phyloP scores from a whole-genome alignment of 2,888 invertebrate genomes.

The Parthenolecanium corni region DNA sequence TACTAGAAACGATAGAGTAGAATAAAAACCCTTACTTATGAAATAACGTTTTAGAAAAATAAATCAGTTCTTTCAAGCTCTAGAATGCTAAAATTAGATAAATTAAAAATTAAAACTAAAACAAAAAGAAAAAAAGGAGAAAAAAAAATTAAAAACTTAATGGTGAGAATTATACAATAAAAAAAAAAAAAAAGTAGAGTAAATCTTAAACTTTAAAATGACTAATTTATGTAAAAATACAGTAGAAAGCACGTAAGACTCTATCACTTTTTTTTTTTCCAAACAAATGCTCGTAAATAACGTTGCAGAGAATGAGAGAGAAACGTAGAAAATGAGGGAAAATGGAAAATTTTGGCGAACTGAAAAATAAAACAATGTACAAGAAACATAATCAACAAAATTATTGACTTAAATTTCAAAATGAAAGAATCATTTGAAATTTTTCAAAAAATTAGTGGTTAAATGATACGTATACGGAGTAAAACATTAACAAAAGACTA shows the following conservation, averaged over 20 bases:
- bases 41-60: constrained; percentile 25
- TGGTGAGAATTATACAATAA: not conserved
- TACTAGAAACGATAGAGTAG: constrained; percentile 16
- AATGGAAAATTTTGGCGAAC: no score
- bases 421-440: no score
- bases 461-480: not conserved
- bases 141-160: not conserved
- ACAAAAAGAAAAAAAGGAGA: not conserved
- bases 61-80: constrained; percentile 28
- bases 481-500: not conserved
- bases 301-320: not conserved
- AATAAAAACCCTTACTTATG: constrained; percentile 22
- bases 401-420: no score
- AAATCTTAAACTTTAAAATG: constrained; percentile 16
- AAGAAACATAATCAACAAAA: no score
- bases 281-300: constrained; percentile 7
- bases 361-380: no score
- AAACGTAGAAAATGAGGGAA: not conserved
- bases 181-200: constrained; percentile 2
- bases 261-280: constrained; percentile 1
- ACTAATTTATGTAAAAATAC: constrained; percentile 4
- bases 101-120: constrained; percentile 16
- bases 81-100: constrained; percentile 28
- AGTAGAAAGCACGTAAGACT: constrained; percentile 7
- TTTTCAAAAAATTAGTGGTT: not conserved